Evolutionary conservation across 2,888 invertebrate species (phyloP).

Genomic region (Oasisia sp.): DNA sequence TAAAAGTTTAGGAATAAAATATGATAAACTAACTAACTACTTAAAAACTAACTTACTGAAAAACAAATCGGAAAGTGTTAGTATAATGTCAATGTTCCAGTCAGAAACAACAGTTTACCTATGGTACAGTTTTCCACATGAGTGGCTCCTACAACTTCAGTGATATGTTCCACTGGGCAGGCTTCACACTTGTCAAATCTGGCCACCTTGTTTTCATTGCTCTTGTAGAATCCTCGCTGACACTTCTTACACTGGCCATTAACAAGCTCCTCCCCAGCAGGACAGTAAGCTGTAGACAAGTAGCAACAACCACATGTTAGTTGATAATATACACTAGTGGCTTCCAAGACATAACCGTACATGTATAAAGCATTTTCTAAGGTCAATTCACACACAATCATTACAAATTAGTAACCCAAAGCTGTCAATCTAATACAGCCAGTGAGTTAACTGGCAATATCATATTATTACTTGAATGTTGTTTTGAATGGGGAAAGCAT

Average conservation of each 20-base stretch:
- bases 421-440: too few species aligned
- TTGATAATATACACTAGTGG: not conserved
- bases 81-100: not conserved
- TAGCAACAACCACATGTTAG: not conserved
- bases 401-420: too few species aligned
- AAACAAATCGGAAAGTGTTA: not conserved
- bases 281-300: not conserved
- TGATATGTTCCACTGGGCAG: not conserved
- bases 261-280: not conserved
- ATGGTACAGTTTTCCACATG: not conserved
- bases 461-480: too few species aligned
- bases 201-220: not conserved
- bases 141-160: not conserved
- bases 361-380: too few species aligned
- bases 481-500: too few species aligned
- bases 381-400: too few species aligned
- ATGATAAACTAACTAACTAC: too few species aligned
- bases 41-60: too few species aligned
- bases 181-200: not conserved
- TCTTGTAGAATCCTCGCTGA: not conserved
- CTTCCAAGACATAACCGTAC: too few species aligned
- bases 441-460: too few species aligned
- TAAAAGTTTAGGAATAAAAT: too few species aligned
- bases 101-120: not conserved
- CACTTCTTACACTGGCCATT: not conserved